Evolutionary conservation across 1,140 invertebrate species (phyloP).

Genomic region (Sarcophaga peregrina): DNA sequence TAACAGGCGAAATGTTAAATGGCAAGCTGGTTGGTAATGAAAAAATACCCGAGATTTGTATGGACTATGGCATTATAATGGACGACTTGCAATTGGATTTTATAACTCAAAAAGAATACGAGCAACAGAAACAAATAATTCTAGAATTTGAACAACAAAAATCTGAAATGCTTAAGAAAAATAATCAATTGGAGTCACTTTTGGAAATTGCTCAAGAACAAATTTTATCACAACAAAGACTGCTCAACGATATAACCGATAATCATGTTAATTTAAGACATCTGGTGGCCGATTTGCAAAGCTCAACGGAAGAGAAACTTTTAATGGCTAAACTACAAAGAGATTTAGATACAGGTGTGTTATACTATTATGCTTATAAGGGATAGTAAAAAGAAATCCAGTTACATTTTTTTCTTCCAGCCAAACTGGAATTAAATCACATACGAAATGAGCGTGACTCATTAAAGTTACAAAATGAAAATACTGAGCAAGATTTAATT

Average conservation of each 20-base stretch:
- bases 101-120: conserved; percentile 56
- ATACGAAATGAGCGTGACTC: conserved; percentile 53
- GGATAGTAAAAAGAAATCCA: not conserved
- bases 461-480: conserved; percentile 49
- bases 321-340: conserved; percentile 60
- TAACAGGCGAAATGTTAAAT: conserved; percentile 52
- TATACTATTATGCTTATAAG: not conserved
- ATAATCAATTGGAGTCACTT: conserved; percentile 64
- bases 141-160: conserved; percentile 51
- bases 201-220: conserved; percentile 63
- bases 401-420: conserved; percentile 45
- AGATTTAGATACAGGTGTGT: conserved; percentile 58
- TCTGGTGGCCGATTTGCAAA: conserved; percentile 64
- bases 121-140: conserved; percentile 51
- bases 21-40: conserved; percentile 40
- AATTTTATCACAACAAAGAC: conserved; percentile 60
- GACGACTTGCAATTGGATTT: conserved; percentile 60
- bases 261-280: conserved; percentile 64
- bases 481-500: conserved; percentile 47
- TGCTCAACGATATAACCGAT: conserved; percentile 63
- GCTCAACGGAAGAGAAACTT: conserved; percentile 59
- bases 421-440: conserved; percentile 54
- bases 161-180: conserved; percentile 59
- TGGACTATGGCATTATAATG: conserved; percentile 59
- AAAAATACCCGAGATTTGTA: conserved; percentile 49